Evolutionary conservation across 2,888 invertebrate species (phyloP).

Genomic region (Mimas tiliae): DNA sequence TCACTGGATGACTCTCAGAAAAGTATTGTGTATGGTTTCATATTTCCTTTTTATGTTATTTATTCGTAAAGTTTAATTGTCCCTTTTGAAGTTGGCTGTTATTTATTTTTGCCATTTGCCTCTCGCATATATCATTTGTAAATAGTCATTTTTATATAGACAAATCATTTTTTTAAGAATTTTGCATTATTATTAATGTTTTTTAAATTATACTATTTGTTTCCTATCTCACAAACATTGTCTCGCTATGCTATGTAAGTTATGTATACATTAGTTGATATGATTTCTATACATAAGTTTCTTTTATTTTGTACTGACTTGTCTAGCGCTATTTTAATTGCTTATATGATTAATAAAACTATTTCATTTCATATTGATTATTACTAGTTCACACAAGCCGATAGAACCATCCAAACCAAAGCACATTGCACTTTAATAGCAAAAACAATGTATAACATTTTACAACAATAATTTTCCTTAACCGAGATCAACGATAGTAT

Average conservation of each 20-base stretch:
- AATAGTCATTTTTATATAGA: neutral
- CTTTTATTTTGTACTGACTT: too few relatives aligned
- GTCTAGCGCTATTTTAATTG: too few relatives aligned
- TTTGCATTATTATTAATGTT: too few relatives aligned
- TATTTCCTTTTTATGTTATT: constrained; percentile 32
- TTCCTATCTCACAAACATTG: too few relatives aligned
- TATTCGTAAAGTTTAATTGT: constrained; percentile 4
- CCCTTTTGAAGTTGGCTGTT: neutral
- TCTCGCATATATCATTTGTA: too few relatives aligned
- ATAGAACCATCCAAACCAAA: neutral
- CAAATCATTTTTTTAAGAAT: neutral
- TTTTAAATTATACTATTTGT: too few relatives aligned
- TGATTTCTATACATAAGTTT: too few relatives aligned
- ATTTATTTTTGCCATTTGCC: neutral
- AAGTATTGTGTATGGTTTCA: constrained; percentile 38
- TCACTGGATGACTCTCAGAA: constrained; percentile 24
- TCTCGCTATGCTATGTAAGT: too few relatives aligned
- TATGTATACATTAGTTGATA: too few relatives aligned
- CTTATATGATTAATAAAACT: too few relatives aligned
- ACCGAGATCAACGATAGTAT: constrained; percentile 5
- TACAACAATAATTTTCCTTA: neutral
- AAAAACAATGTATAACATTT: neutral
- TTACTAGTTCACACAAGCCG: neutral
- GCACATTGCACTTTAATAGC: neutral
- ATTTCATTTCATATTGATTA: too few relatives aligned